A percentile compares a stretch with the other conserved stretches of the same genome.
Evolutionary conservation across 2,888 invertebrate species (phyloP).

Genomic region (Scaptomyza caliginosa): DNA sequence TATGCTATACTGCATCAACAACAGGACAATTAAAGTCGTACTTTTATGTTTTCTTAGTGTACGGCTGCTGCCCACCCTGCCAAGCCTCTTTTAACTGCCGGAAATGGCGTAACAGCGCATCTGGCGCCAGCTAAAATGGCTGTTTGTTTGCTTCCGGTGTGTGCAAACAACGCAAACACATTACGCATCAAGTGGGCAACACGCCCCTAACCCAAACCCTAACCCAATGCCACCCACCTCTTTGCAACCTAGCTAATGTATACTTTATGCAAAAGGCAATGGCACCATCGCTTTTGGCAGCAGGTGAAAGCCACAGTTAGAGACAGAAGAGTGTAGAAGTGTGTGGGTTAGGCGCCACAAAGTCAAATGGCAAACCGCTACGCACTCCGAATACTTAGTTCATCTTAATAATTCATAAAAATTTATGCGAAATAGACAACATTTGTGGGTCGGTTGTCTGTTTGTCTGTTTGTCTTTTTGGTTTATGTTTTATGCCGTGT

Average conservation of each 20-base stretch:
- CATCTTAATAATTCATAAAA: slow-evolving; percentile 74
- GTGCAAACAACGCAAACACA: slow-evolving; percentile 67
- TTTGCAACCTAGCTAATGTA: slow-evolving; percentile 5
- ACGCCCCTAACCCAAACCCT: neutral
- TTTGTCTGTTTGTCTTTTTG: slow-evolving; percentile 3
- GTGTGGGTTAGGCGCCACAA: slow-evolving; percentile 3
- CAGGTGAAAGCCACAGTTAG: slow-evolving; percentile 27
- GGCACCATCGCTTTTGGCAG: slow-evolving; percentile 18
- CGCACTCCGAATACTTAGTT: slow-evolving; percentile 55
- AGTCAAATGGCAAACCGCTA: slow-evolving; percentile 55
- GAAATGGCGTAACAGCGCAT: slow-evolving; percentile 55
- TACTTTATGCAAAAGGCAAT: slow-evolving; percentile 56
- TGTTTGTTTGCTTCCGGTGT: slow-evolving; percentile 74
- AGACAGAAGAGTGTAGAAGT: accelerated
- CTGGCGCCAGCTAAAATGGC: slow-evolving; percentile 61
- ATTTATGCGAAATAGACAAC: slow-evolving; percentile 72
- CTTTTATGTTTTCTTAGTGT: neutral
- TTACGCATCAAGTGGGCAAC: slow-evolving; percentile 63
- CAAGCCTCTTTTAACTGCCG: slow-evolving; percentile 22
- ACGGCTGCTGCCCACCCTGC: neutral
- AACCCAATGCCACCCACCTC: neutral
- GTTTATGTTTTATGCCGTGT: neutral
- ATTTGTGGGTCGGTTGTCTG: slow-evolving; percentile 25
- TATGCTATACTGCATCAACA: no score
- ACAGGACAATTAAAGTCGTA: no score